Evolutionary conservation across 1,140 invertebrate genomes (phyloP).

Genomic region (Caenorhabditis remanei): DNA sequence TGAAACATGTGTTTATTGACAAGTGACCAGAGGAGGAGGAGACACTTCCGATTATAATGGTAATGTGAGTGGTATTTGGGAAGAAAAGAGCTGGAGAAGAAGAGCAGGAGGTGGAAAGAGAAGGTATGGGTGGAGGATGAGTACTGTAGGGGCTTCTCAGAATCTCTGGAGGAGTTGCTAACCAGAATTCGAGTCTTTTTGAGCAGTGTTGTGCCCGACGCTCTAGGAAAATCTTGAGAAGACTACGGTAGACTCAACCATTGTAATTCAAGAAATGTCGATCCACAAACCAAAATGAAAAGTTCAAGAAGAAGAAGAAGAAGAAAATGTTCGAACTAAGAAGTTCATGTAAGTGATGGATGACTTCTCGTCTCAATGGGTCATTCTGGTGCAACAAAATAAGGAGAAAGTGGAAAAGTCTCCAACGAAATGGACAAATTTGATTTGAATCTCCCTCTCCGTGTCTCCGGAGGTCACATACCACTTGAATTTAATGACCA

Average conservation of each 20-base stretch:
- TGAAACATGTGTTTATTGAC: background rate
- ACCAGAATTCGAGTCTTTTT: too few relatives aligned
- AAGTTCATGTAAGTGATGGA: slow-evolving; percentile 12
- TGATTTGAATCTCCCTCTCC: slow-evolving; percentile 35
- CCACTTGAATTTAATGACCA: slow-evolving; percentile 46
- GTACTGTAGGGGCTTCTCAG: background rate
- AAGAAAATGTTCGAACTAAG: background rate
- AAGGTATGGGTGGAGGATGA: background rate
- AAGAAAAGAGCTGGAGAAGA: background rate
- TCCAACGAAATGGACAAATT: background rate
- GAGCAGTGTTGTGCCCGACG: too few relatives aligned
- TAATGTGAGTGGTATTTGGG: slow-evolving; percentile 18
- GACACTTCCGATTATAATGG: slow-evolving; percentile 27
- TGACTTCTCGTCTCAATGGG: background rate
- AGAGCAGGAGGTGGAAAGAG: background rate
- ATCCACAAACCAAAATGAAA: too few relatives aligned
- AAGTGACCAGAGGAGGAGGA: background rate
- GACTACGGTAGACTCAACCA: background rate
- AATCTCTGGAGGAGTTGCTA: background rate
- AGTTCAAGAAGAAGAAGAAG: background rate
- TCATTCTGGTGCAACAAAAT: background rate
- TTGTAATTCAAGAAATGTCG: background rate
- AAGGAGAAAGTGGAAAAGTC: background rate
- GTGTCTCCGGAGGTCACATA: background rate
- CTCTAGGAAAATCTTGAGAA: too few relatives aligned